Evolutionary conservation across 2,797 vertebrate species (phyloP).

Genomic region (Vultur gryphus): DNA sequence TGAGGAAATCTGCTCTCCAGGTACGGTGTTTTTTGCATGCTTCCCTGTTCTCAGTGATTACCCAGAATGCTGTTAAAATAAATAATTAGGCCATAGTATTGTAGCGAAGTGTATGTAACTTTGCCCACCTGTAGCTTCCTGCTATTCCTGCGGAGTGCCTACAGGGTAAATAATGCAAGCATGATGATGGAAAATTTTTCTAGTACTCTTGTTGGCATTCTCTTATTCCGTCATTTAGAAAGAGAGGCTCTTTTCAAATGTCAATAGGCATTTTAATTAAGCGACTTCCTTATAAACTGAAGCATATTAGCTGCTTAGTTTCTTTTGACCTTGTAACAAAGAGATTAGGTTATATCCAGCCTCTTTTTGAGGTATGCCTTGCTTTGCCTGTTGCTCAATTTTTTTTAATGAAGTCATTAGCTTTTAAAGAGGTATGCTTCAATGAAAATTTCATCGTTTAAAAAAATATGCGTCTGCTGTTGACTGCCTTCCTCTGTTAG

Average conservation of each 20-base stretch:
- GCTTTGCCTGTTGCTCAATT: not conserved
- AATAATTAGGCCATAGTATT: not conserved
- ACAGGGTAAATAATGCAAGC: not conserved
- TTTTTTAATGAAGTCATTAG: not conserved
- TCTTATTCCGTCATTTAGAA: slow-evolving; percentile 12
- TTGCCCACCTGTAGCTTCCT: slow-evolving; percentile 1
- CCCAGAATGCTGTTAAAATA: not conserved
- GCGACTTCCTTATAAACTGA: slow-evolving; percentile 34
- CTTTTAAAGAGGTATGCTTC: not conserved
- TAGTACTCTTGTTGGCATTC: not conserved
- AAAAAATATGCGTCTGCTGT: not conserved
- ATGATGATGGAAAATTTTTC: slow-evolving; percentile 30
- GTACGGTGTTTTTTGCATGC: slow-evolving; percentile 58
- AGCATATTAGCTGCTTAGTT: slow-evolving; percentile 25
- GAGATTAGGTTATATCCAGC: not conserved
- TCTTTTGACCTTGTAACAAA: slow-evolving; percentile 47
- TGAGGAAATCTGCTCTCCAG: slow-evolving; percentile 93
- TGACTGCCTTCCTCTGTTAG: not conserved
- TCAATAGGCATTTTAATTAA: slow-evolving; percentile 62
- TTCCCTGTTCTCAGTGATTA: not conserved
- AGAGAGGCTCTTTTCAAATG: slow-evolving; percentile 59
- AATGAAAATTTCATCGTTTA: not conserved
- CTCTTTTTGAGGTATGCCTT: not conserved
- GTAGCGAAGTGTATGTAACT: not conserved
- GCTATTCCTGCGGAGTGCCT: not conserved